Base-by-base conservation (phyloP, 2,888 invertebrate species). In the Leptogaster cylindrica region DNA sequence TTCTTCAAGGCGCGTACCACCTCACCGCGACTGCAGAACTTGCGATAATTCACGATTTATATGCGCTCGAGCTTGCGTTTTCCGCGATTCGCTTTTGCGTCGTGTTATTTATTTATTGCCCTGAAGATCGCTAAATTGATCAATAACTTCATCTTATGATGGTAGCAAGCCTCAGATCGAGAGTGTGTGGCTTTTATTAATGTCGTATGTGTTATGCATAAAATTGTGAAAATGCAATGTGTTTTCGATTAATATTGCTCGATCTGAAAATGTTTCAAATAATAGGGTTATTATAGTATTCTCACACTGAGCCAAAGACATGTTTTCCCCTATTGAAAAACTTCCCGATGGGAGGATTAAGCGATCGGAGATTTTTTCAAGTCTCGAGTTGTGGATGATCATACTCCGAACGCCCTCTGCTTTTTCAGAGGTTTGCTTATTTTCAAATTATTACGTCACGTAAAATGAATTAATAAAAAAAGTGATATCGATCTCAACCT, bases 121-220 rank as follows among this genome's bases (percentile, higher is more conserved):
- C 77, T 77, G 76, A 78, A 78, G 79, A 77, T 79, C 78, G 76
- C 77, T 79, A 78, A 79, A 79, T 79, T 79, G 79, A 77, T 77
- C 77, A 78, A 77, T 78, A 78, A 78, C 77, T 77, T 78, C 73
- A 27, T 16, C 3, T 12, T 50, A 25, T 14, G 14, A 23, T 50
- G 8, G 12, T n/a, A 31, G n/a, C 50, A 50, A 14, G 28, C n/a
- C n/a, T n/a, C n/a, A n/a, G 27, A 14, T 50, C 50, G 28, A 50
- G 10, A 8, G 31, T 31, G 31, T 31, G 31, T 31, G 31, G 31
- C 31, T 31, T 31, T 31, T 31, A 31, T 31, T 10, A 31, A 6
- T 8, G 31, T 10, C 31, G 31, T 31, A 10, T 31, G 31, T 8
- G 31, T 31, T 31, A 31, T 31, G 31, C n/a, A n/a, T n/a, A n/a